phyloP scores from a whole-genome alignment of 2,113 vertebrate genomes.

The Grallaria varia region DNA sequence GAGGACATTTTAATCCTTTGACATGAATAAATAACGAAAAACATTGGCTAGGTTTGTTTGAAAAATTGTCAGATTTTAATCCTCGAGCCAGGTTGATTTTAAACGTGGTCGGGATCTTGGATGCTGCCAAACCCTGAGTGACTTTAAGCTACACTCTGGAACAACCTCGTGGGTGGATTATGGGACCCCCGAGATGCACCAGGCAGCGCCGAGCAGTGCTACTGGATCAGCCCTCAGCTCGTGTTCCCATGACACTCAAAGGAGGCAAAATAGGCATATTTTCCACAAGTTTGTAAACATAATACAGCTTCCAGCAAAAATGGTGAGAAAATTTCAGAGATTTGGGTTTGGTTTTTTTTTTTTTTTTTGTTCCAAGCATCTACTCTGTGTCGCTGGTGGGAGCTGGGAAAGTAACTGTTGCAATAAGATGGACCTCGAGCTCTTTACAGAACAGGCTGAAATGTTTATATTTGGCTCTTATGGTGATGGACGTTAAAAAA shows the following conservation, averaged over 20 bases:
- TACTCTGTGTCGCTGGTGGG: neutral
- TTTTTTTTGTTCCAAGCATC: too few species aligned
- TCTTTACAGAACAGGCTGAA: neutral
- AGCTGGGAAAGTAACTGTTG: slow-evolving; percentile 22
- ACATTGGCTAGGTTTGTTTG: neutral
- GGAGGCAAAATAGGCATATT: neutral
- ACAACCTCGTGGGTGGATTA: neutral
- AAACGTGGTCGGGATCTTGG: neutral
- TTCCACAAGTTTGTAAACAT: slow-evolving; percentile 46
- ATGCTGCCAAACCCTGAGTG: neutral
- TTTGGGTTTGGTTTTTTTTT: neutral
- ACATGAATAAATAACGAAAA: neutral
- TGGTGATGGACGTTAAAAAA: neutral
- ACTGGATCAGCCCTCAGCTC: neutral
- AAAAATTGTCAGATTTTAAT: neutral
- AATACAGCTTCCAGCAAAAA: neutral
- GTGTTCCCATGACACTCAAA: neutral
- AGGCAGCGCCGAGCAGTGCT: neutral
- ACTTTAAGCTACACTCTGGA: neutral
- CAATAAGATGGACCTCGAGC: neutral
- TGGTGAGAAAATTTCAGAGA: neutral
- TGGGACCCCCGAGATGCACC: neutral
- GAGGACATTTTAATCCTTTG: neutral
- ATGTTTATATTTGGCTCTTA: slow-evolving; percentile 28
- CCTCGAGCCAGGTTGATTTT: neutral